These are phyloP conservation scores for Vesta saturnalis DNA, from an alignment of 2,888 invertebrate species.

Conservation along the genomic window DNA sequence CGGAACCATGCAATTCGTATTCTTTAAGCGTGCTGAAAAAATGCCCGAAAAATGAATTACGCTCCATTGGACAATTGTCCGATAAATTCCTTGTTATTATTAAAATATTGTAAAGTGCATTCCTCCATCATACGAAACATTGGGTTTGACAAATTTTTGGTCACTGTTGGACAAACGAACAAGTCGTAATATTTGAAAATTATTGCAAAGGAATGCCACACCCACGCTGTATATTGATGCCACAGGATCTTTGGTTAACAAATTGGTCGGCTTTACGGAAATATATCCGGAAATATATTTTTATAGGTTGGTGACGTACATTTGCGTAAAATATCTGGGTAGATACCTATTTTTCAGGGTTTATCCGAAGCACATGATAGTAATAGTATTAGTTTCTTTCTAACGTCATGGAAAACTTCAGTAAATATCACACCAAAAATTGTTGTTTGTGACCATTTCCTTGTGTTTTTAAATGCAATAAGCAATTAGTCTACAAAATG, in stretches of 20 bases:
- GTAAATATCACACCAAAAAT: background rate
- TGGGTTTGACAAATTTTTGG: no score
- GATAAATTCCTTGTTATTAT: no score
- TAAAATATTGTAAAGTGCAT: no score
- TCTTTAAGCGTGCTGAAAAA: no score
- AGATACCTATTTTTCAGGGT: background rate
- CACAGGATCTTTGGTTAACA: background rate
- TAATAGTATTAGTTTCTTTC: background rate
- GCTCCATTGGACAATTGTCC: no score
- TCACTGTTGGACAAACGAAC: no score
- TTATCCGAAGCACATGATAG: background rate
- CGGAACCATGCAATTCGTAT: no score
- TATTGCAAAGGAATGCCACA: background rate
- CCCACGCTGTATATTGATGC: background rate
- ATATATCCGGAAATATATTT: background rate
- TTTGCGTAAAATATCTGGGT: no score
- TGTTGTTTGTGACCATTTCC: background rate
- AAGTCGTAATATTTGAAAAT: background rate
- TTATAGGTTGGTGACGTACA: background rate
- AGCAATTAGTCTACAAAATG: background rate
- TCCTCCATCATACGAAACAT: no score
- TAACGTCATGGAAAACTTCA: background rate
- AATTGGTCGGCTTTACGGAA: background rate
- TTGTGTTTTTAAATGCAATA: background rate
- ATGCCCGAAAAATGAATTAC: no score